Conservation (phyloP, 2,113 vertebrate species). For the Numenius arquata region DNA sequence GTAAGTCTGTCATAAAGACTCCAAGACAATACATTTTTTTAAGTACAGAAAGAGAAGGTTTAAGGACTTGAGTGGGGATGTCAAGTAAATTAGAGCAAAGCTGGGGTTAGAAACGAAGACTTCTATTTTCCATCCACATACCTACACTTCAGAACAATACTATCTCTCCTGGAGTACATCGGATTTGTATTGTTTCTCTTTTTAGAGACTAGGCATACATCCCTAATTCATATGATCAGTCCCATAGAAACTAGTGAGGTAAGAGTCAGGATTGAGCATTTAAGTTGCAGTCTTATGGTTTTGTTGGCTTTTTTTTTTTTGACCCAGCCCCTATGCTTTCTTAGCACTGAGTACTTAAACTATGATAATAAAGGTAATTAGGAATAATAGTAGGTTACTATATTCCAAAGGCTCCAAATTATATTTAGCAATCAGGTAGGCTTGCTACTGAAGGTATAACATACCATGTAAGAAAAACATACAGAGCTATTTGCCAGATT, state of each 20-base stretch:
- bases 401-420: neutral
- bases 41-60: neutral
- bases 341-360: neutral
- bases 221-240: neutral
- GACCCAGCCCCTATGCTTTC: neutral
- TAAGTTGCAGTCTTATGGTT: neutral
- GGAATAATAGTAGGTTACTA: neutral
- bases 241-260: neutral
- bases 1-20: neutral
- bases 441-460: neutral
- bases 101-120: neutral
- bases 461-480: neutral
- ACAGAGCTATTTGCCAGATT: neutral
- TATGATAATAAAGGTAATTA: neutral
- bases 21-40: neutral
- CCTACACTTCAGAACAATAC: neutral
- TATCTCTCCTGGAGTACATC: neutral
- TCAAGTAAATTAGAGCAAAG: neutral
- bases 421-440: neutral
- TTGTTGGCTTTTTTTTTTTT: neutral
- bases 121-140: neutral
- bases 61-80: neutral
- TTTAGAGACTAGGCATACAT: neutral
- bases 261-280: neutral
- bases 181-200: neutral